These are phyloP conservation scores for Phaedon cochleariae DNA, from an alignment of 2,888 invertebrate genomes.

Conservation along the genomic window DNA sequence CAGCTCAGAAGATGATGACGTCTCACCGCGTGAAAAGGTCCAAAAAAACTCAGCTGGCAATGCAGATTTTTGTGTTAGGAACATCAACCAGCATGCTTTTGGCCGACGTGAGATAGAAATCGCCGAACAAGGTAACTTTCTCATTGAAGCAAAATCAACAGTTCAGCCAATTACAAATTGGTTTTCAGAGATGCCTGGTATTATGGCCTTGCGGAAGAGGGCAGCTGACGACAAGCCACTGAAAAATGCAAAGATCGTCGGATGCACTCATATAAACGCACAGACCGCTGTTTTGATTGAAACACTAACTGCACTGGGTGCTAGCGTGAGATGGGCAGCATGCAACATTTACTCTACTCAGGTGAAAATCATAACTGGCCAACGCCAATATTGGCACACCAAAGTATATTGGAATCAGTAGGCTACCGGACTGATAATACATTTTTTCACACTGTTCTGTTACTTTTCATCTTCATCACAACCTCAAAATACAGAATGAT, in stretches of 20 bases:
- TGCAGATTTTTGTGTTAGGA: slow-evolving; percentile 93
- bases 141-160: too few species aligned
- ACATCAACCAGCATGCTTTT: slow-evolving; percentile 91
- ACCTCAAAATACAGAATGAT: too few species aligned
- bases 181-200: slow-evolving; percentile 98
- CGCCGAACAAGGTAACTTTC: slow-evolving; percentile 84
- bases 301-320: slow-evolving; percentile 87
- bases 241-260: slow-evolving; percentile 92
- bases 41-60: slow-evolving; percentile 87
- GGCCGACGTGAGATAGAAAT: slow-evolving; percentile 97
- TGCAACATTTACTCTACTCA: slow-evolving; percentile 98
- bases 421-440: too few species aligned
- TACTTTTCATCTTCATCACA: too few species aligned
- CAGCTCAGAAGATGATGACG: slow-evolving; percentile 93
- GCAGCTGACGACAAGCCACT: slow-evolving; percentile 94
- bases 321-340: slow-evolving; percentile 94
- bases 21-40: slow-evolving; percentile 91
- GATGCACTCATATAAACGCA: slow-evolving; percentile 98
- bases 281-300: slow-evolving; percentile 96
- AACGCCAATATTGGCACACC: too few species aligned
- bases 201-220: slow-evolving; percentile 91
- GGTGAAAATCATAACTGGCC: slow-evolving; percentile 64
- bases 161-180: too few species aligned
- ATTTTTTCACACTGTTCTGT: too few species aligned
- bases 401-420: too few species aligned